Conservation (phyloP, 2,888 invertebrate genomes). For the Lithophane semibrunnea region DNA sequence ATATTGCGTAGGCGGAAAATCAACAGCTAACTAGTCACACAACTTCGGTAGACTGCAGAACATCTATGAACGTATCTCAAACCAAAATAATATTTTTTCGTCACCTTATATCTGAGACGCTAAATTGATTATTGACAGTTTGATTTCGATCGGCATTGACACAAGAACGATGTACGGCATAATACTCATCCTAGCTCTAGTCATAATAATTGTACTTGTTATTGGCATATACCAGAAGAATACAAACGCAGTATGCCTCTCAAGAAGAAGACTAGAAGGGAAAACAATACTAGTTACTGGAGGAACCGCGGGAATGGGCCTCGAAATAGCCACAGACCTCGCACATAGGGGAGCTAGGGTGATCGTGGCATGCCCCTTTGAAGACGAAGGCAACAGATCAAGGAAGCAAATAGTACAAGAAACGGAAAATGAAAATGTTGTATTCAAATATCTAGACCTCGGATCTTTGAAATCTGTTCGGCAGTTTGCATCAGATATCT, state of each 20-base stretch:
- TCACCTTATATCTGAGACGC: conserved; percentile 29
- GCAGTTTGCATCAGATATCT: conserved; percentile 94
- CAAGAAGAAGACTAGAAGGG: conserved; percentile 62
- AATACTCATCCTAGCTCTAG: conserved; percentile 38
- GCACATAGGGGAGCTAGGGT: conserved; percentile 79
- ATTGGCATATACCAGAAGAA: conserved; percentile 62
- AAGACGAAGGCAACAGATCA: conserved; percentile 75
- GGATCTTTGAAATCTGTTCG: conserved; percentile 93
- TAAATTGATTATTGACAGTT: conserved; percentile 30
- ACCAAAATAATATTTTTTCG: not conserved
- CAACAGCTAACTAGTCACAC: conserved; percentile 9
- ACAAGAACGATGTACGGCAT: conserved; percentile 52
- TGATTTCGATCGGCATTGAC: not conserved
- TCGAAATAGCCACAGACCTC: conserved; percentile 79
- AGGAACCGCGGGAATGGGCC: conserved; percentile 81
- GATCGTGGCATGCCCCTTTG: conserved; percentile 80
- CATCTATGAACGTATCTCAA: not conserved
- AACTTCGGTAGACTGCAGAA: not conserved
- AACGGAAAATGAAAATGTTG: conserved; percentile 91
- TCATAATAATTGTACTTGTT: conserved; percentile 45
- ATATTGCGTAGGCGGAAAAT: not conserved
- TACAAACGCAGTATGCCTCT: conserved; percentile 69
- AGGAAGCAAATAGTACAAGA: conserved; percentile 91
- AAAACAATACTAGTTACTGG: conserved; percentile 75
- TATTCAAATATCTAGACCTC: conserved; percentile 93